Evolutionary conservation across 2,888 invertebrate genomes (phyloP).

Genomic region (Drosophila quasianomalipes): DNA sequence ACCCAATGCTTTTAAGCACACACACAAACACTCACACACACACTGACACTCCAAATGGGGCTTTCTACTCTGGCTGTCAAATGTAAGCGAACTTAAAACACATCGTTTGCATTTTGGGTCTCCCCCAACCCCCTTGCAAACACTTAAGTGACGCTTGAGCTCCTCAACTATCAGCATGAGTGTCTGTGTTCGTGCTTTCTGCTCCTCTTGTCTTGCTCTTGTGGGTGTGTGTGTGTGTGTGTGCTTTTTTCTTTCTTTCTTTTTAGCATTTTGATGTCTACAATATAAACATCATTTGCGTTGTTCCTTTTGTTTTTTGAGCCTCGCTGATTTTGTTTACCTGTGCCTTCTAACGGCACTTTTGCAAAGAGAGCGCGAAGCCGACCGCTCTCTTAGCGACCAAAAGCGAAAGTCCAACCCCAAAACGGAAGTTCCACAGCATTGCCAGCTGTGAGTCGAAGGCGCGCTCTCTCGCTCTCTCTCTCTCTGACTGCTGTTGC

Average conservation of each 20-base stretch:
- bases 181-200: constrained; percentile 63
- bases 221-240: constrained; percentile 18
- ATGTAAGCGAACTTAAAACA: constrained; percentile 81
- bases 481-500: not conserved
- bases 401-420: constrained; percentile 71
- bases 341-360: constrained; percentile 66
- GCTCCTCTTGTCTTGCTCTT: constrained; percentile 46
- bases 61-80: constrained; percentile 71
- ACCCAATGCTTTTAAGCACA: constrained; percentile 71
- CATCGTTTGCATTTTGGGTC: constrained; percentile 74
- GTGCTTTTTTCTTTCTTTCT: constrained; percentile 30
- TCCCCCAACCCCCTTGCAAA: constrained; percentile 19
- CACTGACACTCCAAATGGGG: constrained; percentile 57
- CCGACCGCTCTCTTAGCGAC: constrained; percentile 39
- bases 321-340: constrained; percentile 77
- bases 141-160: constrained; percentile 79
- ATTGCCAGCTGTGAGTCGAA: constrained; percentile 47
- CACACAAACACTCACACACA: constrained; percentile 48
- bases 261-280: constrained; percentile 68
- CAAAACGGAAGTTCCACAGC: constrained; percentile 38
- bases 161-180: constrained; percentile 71
- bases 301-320: constrained; percentile 74
- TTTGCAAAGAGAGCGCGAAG: constrained; percentile 17
- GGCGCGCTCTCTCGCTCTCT: constrained; percentile 13
- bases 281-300: constrained; percentile 80